Percentiles rank a stretch among this genome's conserved stretches.
These are phyloP conservation scores for Homarus gammarus DNA, from an alignment of 2,888 invertebrate species.

Conservation along the genomic window DNA sequence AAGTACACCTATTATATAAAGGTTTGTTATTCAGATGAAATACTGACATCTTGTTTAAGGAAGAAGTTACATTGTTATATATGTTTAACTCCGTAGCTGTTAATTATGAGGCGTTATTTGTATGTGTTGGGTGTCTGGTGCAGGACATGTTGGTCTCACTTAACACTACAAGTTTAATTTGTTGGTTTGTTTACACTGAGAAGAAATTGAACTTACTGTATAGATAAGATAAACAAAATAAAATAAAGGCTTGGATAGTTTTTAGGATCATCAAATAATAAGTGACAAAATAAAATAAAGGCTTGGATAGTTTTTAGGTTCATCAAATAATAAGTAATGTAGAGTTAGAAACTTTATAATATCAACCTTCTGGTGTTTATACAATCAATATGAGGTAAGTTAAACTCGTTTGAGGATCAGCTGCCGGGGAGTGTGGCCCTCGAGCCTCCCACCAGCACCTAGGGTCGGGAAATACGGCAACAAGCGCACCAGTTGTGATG, in stretches of 20 bases:
- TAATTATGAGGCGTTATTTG: too few relatives aligned
- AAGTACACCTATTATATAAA: too few relatives aligned
- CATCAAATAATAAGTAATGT: background rate
- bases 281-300: too few relatives aligned
- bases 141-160: too few relatives aligned
- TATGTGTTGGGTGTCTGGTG: too few relatives aligned
- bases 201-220: background rate
- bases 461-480: constrained; percentile 12
- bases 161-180: too few relatives aligned
- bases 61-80: too few relatives aligned
- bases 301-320: background rate
- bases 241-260: background rate
- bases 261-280: too few relatives aligned
- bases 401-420: constrained; percentile 43
- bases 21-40: too few relatives aligned
- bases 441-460: background rate
- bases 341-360: background rate
- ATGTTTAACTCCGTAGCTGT: too few relatives aligned
- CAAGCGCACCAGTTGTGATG: constrained; percentile 32
- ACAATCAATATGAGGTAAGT: constrained; percentile 46
- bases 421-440: constrained; percentile 2
- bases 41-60: too few relatives aligned
- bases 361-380: constrained; percentile 11
- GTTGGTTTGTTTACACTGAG: background rate
- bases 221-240: background rate